A percentile compares a stretch with the other conserved stretches of the same genome.
These are phyloP conservation scores for Glaucopsyche alexis DNA, from an alignment of 2,888 invertebrate genomes.

Conservation along the genomic window DNA sequence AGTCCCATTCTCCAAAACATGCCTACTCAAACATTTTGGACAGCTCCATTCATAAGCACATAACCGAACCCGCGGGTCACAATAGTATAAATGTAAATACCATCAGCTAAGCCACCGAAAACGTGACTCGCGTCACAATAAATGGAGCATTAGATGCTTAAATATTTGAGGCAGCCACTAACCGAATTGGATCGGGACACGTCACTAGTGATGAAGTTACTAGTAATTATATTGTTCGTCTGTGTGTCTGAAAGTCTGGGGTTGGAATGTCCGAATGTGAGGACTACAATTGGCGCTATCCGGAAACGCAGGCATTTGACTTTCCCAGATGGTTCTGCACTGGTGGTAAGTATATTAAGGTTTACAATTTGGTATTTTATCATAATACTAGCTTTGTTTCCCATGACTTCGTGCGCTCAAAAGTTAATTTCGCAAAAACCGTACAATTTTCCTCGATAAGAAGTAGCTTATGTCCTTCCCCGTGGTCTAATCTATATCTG, in stretches of 20 bases:
- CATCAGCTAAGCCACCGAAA: not conserved
- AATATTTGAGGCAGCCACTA: slow-evolving; percentile 8
- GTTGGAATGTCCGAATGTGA: slow-evolving; percentile 60
- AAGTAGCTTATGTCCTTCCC: no score
- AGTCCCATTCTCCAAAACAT: not conserved
- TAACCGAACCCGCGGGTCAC: not conserved
- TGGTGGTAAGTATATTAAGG: slow-evolving; percentile 53
- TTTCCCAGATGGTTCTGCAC: slow-evolving; percentile 58
- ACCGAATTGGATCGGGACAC: not conserved
- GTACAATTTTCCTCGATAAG: no score
- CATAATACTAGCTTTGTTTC: no score
- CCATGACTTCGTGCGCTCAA: no score
- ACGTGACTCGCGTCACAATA: slow-evolving; percentile 6
- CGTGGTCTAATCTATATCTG: no score
- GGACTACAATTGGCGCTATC: slow-evolving; percentile 48
- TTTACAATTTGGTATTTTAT: not conserved
- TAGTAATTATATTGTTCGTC: not conserved
- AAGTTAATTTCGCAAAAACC: no score
- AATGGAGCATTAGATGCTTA: not conserved
- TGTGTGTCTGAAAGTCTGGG: slow-evolving; percentile 29
- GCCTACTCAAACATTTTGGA: not conserved
- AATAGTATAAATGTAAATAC: slow-evolving; percentile 15
- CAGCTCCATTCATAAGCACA: not conserved
- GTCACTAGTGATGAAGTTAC: slow-evolving; percentile 8
- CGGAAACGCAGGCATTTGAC: slow-evolving; percentile 62